phyloP scores from a whole-genome alignment of 1,140 invertebrate genomes.

The Leptinotarsa undecemlineata region DNA sequence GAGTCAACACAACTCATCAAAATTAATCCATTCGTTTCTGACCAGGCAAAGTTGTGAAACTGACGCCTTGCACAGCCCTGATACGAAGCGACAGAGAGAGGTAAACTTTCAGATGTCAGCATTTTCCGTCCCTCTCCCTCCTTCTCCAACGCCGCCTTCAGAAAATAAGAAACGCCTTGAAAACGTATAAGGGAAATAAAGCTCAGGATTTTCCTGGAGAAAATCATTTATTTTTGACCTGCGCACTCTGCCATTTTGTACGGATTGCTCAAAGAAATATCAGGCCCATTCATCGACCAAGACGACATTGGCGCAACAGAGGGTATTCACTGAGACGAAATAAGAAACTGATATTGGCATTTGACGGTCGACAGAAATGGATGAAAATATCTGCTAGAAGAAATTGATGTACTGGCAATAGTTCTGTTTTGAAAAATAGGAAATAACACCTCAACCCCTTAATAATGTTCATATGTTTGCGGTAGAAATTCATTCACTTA shows the following conservation, averaged over 20 bases:
- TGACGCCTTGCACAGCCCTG: background rate
- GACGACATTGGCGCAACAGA: conserved; percentile 15
- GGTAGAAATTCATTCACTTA: too few species aligned
- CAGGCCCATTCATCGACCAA: conserved; percentile 34
- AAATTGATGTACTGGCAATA: too few species aligned
- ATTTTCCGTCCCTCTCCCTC: conserved; percentile 7
- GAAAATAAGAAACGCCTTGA: conserved; percentile 47
- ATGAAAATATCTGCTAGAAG: too few species aligned
- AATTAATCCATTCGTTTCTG: background rate
- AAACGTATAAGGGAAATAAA: conserved; percentile 44
- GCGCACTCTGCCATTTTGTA: conserved; percentile 44
- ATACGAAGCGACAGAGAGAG: conserved; percentile 5
- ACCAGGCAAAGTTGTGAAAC: background rate
- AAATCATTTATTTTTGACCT: conserved; percentile 56
- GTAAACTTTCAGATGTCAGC: conserved; percentile 1
- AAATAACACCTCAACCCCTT: too few species aligned
- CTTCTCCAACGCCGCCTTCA: conserved; percentile 30
- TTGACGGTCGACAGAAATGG: too few species aligned
- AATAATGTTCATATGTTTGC: too few species aligned
- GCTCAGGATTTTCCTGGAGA: conserved; percentile 46
- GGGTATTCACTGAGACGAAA: background rate
- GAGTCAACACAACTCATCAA: background rate
- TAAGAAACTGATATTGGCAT: too few species aligned
- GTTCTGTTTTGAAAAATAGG: too few species aligned
- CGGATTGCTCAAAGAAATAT: conserved; percentile 43